Evolutionary conservation across 2,888 invertebrate species (phyloP).

Genomic region (Cistogaster globosa): DNA sequence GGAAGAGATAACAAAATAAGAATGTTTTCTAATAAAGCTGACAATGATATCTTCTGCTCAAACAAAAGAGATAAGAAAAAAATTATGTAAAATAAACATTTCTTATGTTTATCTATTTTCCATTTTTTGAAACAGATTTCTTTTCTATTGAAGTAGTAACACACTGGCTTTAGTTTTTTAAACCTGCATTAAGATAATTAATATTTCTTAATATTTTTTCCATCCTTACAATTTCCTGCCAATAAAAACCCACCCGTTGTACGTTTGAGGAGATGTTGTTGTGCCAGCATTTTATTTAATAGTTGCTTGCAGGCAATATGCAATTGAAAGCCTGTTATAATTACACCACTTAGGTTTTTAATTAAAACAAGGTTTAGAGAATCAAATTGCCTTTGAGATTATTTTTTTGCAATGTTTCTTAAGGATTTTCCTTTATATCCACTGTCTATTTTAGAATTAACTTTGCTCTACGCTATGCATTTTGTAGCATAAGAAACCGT

Average conservation of each 20-base stretch:
- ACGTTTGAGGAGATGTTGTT: background rate
- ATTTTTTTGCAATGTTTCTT: background rate
- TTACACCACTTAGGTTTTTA: conserved; percentile 67
- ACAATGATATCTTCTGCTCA: too few relatives aligned
- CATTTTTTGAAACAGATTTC: too few relatives aligned
- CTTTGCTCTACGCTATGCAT: conserved; percentile 5
- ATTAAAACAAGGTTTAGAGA: conserved; percentile 62
- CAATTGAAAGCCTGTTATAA: conserved; percentile 63
- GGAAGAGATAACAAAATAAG: too few relatives aligned
- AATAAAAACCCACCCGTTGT: conserved; percentile 4
- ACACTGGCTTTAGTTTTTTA: too few relatives aligned
- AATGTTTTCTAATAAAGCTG: too few relatives aligned
- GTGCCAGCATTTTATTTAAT: background rate
- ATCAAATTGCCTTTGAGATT: conserved; percentile 58
- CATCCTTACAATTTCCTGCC: background rate
- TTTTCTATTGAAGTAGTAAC: too few relatives aligned
- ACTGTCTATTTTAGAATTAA: background rate
- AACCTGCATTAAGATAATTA: too few relatives aligned
- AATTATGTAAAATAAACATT: too few relatives aligned
- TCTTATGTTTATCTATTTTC: too few relatives aligned
- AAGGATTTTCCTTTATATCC: background rate
- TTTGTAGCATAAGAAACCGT: conserved; percentile 1
- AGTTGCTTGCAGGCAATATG: conserved; percentile 56
- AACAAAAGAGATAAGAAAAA: too few relatives aligned
- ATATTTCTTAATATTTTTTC: too few relatives aligned